Evolutionary conservation across 2,888 invertebrate species (phyloP), one percentile per base, ranked within the genome.

Genomic region (Orthonychiurus folsomi): DNA sequence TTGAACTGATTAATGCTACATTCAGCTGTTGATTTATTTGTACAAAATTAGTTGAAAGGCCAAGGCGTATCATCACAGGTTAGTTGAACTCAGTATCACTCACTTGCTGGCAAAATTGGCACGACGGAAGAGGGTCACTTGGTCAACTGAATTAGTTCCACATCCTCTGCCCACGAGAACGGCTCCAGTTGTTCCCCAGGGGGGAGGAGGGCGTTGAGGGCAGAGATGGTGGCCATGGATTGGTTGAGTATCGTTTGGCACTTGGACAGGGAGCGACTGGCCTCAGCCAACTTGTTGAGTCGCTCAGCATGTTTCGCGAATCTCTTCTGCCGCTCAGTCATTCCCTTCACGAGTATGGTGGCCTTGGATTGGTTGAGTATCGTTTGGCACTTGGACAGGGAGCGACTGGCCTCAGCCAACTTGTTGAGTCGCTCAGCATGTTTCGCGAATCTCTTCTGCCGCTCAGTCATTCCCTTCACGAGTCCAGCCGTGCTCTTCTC

Each of bases 251-350:
- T 78, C 60, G 86, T 85, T 76, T 90, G 88, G 74, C 93, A 91
- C 28, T 88, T 81, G 28, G 86, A 85, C 59, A 95, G 77, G 73
- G 90, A 88, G 72, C 87, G 85, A 0, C 88, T 86, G 5, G 93
- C 83, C 66, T 91, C 88, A 56, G 87, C 85, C 0, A 92, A 87
- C 72, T 89, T 85, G 23, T 86, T 84, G 62, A 95, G 81, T 56
- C 91, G 84, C 74, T 94, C 94, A 0, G 89, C 88, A 77, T 90
- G 87, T 2, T 88, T 86, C 1, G 89, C 86, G 77, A 88, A 93
- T 20, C 83, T 84, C 71, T 88, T 86, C 76, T 93, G 93, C 73
- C 86, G 83, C 57, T 93, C 93, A 1, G 85, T 85, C 74, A 88
- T 84, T 2, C 80, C 77, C 12, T 81, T 80, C n/a, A n/a, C n/a